A percentile compares a stretch with the other conserved stretches of the same genome.
phyloP scores from a whole-genome alignment of 1,140 invertebrate genomes.

The Sipha flava region DNA sequence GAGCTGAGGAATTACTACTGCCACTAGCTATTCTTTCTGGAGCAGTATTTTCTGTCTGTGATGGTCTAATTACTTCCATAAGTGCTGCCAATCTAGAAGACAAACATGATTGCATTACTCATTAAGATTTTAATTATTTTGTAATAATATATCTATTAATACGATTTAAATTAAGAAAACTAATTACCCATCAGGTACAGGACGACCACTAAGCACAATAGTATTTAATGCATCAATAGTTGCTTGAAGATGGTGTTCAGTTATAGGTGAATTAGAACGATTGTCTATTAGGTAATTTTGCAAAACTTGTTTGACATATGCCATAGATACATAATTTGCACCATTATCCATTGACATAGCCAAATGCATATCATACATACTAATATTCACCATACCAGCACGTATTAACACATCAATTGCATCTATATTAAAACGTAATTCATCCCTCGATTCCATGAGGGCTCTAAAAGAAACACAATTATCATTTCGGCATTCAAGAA shows the following conservation, averaged over 20 bases:
- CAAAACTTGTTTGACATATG: slow-evolving; percentile 84
- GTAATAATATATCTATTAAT: too few species aligned
- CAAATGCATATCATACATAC: slow-evolving; percentile 75
- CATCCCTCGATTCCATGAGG: slow-evolving; percentile 75
- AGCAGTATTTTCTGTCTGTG: slow-evolving; percentile 3
- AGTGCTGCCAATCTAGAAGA: background rate
- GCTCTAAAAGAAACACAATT: slow-evolving; percentile 40
- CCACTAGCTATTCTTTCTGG: slow-evolving; percentile 10
- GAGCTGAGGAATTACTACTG: slow-evolving; percentile 58
- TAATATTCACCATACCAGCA: slow-evolving; percentile 56
- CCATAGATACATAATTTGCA: slow-evolving; percentile 70
- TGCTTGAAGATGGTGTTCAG: slow-evolving; percentile 74
- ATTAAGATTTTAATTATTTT: background rate
- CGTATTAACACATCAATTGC: slow-evolving; percentile 81
- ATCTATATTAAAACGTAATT: slow-evolving; percentile 82
- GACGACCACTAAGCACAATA: slow-evolving; percentile 61
- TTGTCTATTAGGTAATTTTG: slow-evolving; percentile 84
- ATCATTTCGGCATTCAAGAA: background rate
- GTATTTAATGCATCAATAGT: slow-evolving; percentile 72
- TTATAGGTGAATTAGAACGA: slow-evolving; percentile 62
- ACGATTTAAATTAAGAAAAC: background rate
- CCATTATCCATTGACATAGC: slow-evolving; percentile 82
- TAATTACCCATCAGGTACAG: slow-evolving; percentile 67
- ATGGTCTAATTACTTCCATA: slow-evolving; percentile 12
- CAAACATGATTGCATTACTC: background rate